phyloP scores from a whole-genome alignment of 2,888 invertebrate species.

The Sericinus montela region DNA sequence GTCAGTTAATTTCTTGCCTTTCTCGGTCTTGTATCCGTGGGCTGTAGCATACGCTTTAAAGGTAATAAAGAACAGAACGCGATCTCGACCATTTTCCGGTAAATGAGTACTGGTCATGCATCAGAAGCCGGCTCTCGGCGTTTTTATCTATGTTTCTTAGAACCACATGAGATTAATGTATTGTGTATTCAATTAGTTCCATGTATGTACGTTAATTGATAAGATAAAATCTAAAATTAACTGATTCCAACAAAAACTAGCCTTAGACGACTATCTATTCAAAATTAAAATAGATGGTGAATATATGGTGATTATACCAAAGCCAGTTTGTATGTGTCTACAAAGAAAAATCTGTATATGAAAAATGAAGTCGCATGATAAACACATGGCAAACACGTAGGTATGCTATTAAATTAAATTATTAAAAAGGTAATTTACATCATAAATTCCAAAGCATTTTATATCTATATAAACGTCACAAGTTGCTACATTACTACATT shows the following conservation, averaged over 20 bases:
- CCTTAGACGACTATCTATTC: neutral
- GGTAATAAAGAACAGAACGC: slow-evolving; percentile 37
- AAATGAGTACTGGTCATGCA: slow-evolving; percentile 34
- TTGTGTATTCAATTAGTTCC: slow-evolving; percentile 18
- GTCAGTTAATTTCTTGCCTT: neutral
- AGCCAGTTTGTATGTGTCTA: too few relatives aligned
- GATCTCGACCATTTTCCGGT: slow-evolving; percentile 56
- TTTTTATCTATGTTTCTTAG: slow-evolving; percentile 10
- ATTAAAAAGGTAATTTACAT: neutral
- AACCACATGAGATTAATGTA: slow-evolving; percentile 12
- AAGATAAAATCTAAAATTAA: slow-evolving; percentile 9
- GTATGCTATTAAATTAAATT: too few relatives aligned
- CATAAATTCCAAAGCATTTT: neutral
- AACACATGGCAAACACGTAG: too few relatives aligned
- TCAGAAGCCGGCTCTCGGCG: slow-evolving; percentile 1
- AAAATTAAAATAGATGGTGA: neutral
- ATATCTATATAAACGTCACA: slow-evolving; percentile 1
- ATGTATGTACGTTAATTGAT: slow-evolving; percentile 9
- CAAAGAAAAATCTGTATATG: too few relatives aligned
- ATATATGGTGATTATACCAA: too few relatives aligned
- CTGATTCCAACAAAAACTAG: neutral
- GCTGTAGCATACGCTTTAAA: neutral
- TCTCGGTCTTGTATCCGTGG: neutral
- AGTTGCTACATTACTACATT: slow-evolving; percentile 1
- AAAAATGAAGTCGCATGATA: too few relatives aligned